phyloP scores from a whole-genome alignment of 2,113 vertebrate species.

The Girardinichthys multiradiatus region DNA sequence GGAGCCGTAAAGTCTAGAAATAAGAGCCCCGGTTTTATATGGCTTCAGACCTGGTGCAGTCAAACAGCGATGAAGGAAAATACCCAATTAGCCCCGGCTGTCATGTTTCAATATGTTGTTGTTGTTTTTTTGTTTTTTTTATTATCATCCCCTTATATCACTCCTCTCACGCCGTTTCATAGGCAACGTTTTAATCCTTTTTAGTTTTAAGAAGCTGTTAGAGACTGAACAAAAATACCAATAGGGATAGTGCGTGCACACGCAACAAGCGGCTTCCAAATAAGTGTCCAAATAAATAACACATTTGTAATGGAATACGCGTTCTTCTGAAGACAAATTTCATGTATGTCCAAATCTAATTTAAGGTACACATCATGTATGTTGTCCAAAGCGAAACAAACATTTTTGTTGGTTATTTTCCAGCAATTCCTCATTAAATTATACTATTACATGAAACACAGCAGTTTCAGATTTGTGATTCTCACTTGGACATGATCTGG shows the following conservation, averaged over 20 bases:
- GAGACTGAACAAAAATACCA: not conserved
- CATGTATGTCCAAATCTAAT: not conserved
- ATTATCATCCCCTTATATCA: constrained; percentile 17
- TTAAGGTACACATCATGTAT: not conserved
- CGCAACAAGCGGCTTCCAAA: not conserved
- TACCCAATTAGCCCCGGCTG: constrained; percentile 40
- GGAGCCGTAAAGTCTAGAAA: constrained; percentile 66
- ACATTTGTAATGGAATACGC: not conserved
- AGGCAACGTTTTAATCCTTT: not conserved
- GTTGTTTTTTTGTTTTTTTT: constrained; percentile 11
- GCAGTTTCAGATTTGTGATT: constrained; percentile 19
- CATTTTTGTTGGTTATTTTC: not conserved
- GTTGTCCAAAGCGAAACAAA: constrained; percentile 17
- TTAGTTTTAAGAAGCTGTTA: not conserved
- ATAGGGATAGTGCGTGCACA: not conserved
- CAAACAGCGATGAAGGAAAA: constrained; percentile 47
- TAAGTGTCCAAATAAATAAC: no score
- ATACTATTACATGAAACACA: constrained; percentile 22
- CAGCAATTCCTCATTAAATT: constrained; percentile 23
- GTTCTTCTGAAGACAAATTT: not conserved
- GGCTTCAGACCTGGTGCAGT: constrained; percentile 51
- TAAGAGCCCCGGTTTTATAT: constrained; percentile 54
- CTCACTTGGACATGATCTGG: constrained; percentile 2
- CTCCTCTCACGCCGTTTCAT: constrained; percentile 1
- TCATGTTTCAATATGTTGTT: constrained; percentile 16